These are phyloP conservation scores for Eublepharis macularius DNA, from an alignment of 2,113 vertebrate genomes.

Conservation along the genomic window DNA sequence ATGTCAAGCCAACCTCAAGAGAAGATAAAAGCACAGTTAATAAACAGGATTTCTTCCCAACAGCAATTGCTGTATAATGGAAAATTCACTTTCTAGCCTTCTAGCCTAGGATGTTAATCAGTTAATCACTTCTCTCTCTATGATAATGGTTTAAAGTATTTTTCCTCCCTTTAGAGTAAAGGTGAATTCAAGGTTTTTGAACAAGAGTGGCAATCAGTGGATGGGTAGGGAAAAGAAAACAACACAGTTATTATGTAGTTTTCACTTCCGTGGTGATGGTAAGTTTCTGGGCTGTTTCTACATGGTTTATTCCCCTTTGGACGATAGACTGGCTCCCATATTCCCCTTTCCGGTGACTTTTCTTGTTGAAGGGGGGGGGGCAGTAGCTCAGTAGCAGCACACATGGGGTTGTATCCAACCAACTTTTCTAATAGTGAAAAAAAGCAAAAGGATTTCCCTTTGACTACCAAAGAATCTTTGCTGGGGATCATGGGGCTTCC, in stretches of 20 bases:
- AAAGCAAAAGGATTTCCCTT: too few relatives aligned
- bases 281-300: not conserved
- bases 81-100: slow-evolving; percentile 55
- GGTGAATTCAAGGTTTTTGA: slow-evolving; percentile 33
- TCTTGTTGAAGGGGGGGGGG: too few relatives aligned
- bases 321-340: not conserved
- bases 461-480: too few relatives aligned
- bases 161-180: slow-evolving; percentile 42
- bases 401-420: too few relatives aligned
- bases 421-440: too few relatives aligned
- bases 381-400: too few relatives aligned
- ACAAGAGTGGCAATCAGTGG: not conserved
- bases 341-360: too few relatives aligned
- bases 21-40: slow-evolving; percentile 53
- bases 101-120: slow-evolving; percentile 49
- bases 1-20: slow-evolving; percentile 49
- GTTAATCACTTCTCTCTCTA: slow-evolving; percentile 43
- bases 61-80: slow-evolving; percentile 47
- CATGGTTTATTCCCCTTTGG: not conserved
- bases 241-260: not conserved
- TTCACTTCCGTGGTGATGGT: not conserved
- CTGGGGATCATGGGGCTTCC: too few relatives aligned
- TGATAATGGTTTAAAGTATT: slow-evolving; percentile 28
- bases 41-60: slow-evolving; percentile 55
- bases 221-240: slow-evolving; percentile 2